These are phyloP conservation scores for Drosophila nigrodunni DNA, from an alignment of 1,140 invertebrate genomes.

Conservation along the genomic window DNA sequence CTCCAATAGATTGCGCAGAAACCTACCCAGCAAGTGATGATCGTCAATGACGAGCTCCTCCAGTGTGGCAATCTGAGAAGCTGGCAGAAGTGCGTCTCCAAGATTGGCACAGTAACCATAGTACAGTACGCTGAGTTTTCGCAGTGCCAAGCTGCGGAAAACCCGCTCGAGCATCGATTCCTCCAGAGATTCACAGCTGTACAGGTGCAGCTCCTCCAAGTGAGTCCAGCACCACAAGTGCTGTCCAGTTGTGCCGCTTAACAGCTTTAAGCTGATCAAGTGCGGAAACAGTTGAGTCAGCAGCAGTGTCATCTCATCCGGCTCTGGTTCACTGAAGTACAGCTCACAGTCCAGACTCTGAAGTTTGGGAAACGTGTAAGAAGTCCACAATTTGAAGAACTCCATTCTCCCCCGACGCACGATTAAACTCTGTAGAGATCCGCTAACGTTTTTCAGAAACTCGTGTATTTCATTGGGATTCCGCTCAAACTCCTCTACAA, in stretches of 20 bases:
- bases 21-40: slow-evolving; percentile 55
- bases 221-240: slow-evolving; percentile 44
- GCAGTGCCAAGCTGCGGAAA: slow-evolving; percentile 32
- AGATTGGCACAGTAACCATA: slow-evolving; percentile 55
- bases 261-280: slow-evolving; percentile 36
- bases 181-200: slow-evolving; percentile 56
- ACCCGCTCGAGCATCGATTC: not conserved
- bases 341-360: slow-evolving; percentile 22
- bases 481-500: slow-evolving; percentile 14
- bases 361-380: slow-evolving; percentile 42
- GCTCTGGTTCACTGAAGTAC: not conserved
- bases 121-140: slow-evolving; percentile 54
- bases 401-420: not conserved
- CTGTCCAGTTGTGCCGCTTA: slow-evolving; percentile 40
- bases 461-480: slow-evolving; percentile 28
- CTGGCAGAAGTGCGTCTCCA: slow-evolving; percentile 1
- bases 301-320: slow-evolving; percentile 39
- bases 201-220: slow-evolving; percentile 53
- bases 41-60: slow-evolving; percentile 62
- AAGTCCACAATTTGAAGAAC: slow-evolving; percentile 22
- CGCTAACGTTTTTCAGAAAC: slow-evolving; percentile 29
- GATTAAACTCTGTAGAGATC: slow-evolving; percentile 32
- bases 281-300: slow-evolving; percentile 53
- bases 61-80: slow-evolving; percentile 37
- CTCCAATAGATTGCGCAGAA: slow-evolving; percentile 37